Conservation (phyloP, 2,888 invertebrate genomes). For the Pseudococcus jackbeardsleyi region DNA sequence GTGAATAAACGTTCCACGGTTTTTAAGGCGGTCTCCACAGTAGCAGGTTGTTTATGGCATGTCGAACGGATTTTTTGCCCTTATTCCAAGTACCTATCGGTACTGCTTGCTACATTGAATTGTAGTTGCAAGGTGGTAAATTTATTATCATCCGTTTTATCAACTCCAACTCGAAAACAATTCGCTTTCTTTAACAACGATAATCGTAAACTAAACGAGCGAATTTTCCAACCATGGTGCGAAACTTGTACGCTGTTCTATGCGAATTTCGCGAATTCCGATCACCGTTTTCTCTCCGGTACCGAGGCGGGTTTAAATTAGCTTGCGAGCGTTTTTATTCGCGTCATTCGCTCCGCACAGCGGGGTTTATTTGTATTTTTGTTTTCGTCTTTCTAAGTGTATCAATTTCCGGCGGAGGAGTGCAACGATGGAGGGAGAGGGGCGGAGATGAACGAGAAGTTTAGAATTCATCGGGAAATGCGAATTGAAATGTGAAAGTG, state of each 20-base stretch:
- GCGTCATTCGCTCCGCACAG: not conserved
- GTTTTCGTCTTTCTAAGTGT: not conserved
- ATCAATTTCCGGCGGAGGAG: not conserved
- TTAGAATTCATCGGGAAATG: too few species aligned
- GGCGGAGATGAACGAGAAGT: too few species aligned
- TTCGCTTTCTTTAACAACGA: conserved; percentile 16
- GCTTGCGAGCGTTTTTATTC: not conserved
- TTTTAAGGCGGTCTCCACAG: not conserved
- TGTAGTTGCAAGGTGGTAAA: conserved; percentile 31
- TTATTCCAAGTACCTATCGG: not conserved
- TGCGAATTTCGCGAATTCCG: not conserved
- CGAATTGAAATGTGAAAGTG: too few species aligned
- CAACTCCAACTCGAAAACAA: conserved; percentile 26
- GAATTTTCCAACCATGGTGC: conserved; percentile 34
- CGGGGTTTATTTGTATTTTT: not conserved
- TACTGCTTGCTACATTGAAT: not conserved
- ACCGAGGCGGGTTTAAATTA: not conserved
- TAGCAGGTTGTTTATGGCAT: not conserved
- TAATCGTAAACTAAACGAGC: conserved; percentile 38
- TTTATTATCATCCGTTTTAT: not conserved
- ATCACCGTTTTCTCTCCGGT: not conserved
- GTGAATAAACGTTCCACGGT: not conserved
- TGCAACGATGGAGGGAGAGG: too few species aligned
- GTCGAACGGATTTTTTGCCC: conserved; percentile 20
- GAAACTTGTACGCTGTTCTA: not conserved